Evolutionary conservation across 2,888 invertebrate species (phyloP).

Genomic region (Eulithis prunata): DNA sequence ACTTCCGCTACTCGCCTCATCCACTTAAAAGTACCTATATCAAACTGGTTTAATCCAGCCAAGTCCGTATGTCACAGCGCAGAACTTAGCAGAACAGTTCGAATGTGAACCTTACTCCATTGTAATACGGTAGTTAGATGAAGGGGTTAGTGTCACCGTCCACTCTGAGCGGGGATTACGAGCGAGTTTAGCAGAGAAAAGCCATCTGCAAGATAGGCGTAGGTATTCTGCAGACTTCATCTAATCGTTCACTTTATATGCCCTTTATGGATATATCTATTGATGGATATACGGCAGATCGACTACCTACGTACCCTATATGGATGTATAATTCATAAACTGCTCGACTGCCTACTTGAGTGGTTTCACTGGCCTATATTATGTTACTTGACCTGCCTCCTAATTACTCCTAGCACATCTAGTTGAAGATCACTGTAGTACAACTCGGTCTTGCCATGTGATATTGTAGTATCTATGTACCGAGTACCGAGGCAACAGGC

Average conservation of each 20-base stretch:
- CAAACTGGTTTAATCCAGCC: conserved; percentile 26
- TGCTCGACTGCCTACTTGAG: too few species aligned
- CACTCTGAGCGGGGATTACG: conserved; percentile 29
- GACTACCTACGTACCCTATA: too few species aligned
- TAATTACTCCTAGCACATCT: too few species aligned
- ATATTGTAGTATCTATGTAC: too few species aligned
- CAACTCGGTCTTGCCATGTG: too few species aligned
- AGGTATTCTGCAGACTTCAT: neutral
- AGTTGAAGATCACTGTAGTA: too few species aligned
- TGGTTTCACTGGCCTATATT: too few species aligned
- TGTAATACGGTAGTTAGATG: conserved; percentile 24
- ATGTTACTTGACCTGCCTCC: too few species aligned
- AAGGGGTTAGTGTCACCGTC: conserved; percentile 29
- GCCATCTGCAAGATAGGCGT: conserved; percentile 12
- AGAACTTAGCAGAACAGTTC: conserved; percentile 12
- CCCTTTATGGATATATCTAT: neutral
- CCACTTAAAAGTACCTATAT: conserved; percentile 13
- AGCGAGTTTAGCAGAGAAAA: conserved; percentile 24
- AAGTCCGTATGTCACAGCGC: conserved; percentile 23
- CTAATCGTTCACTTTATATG: conserved; percentile 1
- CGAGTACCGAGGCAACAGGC: too few species aligned
- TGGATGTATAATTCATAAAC: too few species aligned
- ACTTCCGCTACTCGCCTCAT: conserved; percentile 1
- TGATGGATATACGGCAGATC: too few species aligned
- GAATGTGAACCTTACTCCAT: conserved; percentile 19